A percentile compares a stretch with the other conserved stretches of the same genome.
Conservation (phyloP, 2,113 vertebrate species). For the Ibidorhyncha struthersii region DNA sequence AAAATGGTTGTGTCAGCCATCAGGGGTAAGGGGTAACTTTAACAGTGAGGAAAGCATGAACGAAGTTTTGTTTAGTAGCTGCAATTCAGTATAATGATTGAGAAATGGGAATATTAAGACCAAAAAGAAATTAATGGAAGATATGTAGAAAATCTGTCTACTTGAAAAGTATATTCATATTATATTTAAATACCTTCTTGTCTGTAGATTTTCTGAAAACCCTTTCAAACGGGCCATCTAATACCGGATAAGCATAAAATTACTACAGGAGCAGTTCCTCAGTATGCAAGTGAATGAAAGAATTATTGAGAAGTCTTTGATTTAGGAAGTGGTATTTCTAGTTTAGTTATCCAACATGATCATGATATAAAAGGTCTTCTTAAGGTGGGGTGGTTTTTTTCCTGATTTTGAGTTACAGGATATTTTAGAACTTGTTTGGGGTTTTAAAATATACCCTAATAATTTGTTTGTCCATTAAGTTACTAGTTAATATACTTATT, state of each 20-base stretch:
- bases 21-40: background rate
- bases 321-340: background rate
- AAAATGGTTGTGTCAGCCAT: background rate
- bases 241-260: background rate
- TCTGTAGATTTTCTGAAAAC: background rate
- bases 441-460: background rate
- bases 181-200: background rate
- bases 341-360: background rate
- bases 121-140: background rate
- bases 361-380: background rate
- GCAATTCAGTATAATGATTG: background rate
- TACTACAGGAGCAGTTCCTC: background rate
- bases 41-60: background rate
- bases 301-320: conserved; percentile 18
- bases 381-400: rapidly evolving
- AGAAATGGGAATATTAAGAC: background rate
- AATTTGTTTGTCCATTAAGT: background rate
- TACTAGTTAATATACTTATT: background rate
- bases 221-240: background rate
- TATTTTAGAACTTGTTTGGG: background rate
- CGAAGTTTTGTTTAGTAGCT: background rate
- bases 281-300: background rate
- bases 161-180: background rate
- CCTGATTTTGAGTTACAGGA: background rate
- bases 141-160: background rate